These are phyloP conservation scores for Tolmerus cingulatus DNA, from an alignment of 2,888 invertebrate species.

Conservation along the genomic window DNA sequence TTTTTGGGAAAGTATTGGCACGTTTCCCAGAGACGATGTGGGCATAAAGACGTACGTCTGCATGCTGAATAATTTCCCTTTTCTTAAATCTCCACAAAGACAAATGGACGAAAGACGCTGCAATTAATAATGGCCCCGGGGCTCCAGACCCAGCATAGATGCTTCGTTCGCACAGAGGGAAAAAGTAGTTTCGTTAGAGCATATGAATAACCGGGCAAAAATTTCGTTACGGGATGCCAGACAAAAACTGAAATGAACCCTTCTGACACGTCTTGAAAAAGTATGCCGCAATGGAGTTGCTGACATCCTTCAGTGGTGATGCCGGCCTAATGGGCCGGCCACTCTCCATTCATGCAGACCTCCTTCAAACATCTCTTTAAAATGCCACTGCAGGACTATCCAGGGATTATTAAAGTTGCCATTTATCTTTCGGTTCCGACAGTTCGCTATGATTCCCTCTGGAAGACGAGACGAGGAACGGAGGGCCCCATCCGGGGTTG, in stretches of 20 bases:
- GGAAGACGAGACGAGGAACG: background rate
- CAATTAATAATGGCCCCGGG: background rate
- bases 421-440: slow-evolving; percentile 42
- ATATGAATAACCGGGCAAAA: slow-evolving; percentile 13
- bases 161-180: background rate
- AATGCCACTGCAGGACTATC: slow-evolving; percentile 35
- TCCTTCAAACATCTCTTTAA: slow-evolving; percentile 32
- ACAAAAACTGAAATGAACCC: slow-evolving; percentile 20
- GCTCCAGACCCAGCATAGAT: background rate
- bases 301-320: background rate
- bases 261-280: slow-evolving; percentile 10
- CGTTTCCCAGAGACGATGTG: background rate
- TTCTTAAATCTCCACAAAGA: background rate
- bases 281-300: slow-evolving; percentile 32
- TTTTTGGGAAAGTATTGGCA: background rate
- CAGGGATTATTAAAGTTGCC: slow-evolving; percentile 40
- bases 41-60: background rate
- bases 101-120: background rate
- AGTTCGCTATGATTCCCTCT: slow-evolving; percentile 20
- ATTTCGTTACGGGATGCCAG: background rate
- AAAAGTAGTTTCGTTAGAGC: background rate
- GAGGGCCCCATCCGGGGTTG: background rate
- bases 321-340: background rate
- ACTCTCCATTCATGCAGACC: slow-evolving; percentile 21
- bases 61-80: background rate